phyloP scores from a whole-genome alignment of 2,113 vertebrate genomes.

The Pomatostomus ruficeps region DNA sequence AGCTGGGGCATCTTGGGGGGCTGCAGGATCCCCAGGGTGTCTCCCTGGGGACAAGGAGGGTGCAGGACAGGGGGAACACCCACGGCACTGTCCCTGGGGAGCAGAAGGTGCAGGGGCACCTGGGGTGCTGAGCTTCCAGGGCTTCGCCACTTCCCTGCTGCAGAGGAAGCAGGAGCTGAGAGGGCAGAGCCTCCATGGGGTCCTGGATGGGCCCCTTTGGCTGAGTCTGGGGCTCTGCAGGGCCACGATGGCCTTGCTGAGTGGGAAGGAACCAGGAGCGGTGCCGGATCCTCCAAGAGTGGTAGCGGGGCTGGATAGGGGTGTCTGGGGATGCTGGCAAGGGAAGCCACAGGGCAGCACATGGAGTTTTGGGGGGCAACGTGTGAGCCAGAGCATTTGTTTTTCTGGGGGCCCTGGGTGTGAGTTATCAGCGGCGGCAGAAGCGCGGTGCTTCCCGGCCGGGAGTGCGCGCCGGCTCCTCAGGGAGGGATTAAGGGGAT shows the following conservation, averaged over 20 bases:
- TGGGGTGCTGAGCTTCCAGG: no score
- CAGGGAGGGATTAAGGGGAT: constrained; percentile 67
- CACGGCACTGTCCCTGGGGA: not conserved
- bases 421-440: constrained; percentile 47
- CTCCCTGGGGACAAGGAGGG: no score
- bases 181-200: not conserved
- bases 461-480: not conserved
- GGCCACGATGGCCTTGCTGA: fast-evolving
- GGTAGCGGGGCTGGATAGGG: not conserved
- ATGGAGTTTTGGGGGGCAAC: not conserved
- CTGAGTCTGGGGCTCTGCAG: not conserved
- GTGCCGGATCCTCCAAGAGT: not conserved
- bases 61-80: not conserved
- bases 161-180: not conserved
- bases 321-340: not conserved
- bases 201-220: not conserved
- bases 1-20: fast-evolving
- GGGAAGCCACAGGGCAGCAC: not conserved
- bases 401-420: not conserved
- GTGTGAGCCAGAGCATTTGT: not conserved
- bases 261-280: fast-evolving
- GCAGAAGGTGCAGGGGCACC: no score
- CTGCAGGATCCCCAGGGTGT: fast-evolving
- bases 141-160: not conserved
- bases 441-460: not conserved